Percentiles rank a stretch among this genome's conserved stretches.
phyloP scores from a whole-genome alignment of 2,797 vertebrate genomes.

The Podargus strigoides region DNA sequence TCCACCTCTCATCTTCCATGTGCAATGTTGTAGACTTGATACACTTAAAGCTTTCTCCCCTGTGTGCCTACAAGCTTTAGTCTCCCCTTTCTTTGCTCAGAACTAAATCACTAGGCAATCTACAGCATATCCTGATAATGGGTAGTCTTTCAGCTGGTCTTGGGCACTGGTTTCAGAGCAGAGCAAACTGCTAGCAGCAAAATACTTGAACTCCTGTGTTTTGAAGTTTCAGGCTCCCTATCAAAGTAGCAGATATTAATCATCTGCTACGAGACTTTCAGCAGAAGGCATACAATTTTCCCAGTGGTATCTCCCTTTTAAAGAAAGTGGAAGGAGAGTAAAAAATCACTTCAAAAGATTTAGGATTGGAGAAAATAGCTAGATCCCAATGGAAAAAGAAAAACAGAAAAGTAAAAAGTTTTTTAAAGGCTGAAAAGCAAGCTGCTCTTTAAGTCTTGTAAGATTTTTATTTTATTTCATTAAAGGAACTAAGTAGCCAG shows the following conservation, averaged over 20 bases:
- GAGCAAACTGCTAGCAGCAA: constrained; percentile 38
- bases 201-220: constrained; percentile 34
- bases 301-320: constrained; percentile 27
- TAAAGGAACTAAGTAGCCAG: not conserved
- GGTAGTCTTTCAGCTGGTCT: constrained; percentile 21
- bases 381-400: constrained; percentile 1
- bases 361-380: not conserved
- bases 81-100: not conserved
- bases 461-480: not conserved
- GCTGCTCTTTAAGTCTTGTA: not conserved
- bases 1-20: not conserved
- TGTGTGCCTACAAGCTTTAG: not conserved
- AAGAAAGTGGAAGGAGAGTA: not conserved
- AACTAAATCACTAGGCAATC: constrained; percentile 15
- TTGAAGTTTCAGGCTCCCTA: constrained; percentile 43
- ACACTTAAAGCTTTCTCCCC: not conserved
- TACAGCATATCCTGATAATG: not conserved
- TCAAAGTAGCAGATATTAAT: constrained; percentile 53
- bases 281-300: constrained; percentile 33
- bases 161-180: constrained; percentile 17
- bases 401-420: not conserved
- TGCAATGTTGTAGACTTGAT: not conserved
- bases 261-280: not conserved
- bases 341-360: constrained; percentile 19
- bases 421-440: constrained; percentile 2